phyloP scores from a whole-genome alignment of 2,797 vertebrate species.

The Aeoliscus strigatus region DNA sequence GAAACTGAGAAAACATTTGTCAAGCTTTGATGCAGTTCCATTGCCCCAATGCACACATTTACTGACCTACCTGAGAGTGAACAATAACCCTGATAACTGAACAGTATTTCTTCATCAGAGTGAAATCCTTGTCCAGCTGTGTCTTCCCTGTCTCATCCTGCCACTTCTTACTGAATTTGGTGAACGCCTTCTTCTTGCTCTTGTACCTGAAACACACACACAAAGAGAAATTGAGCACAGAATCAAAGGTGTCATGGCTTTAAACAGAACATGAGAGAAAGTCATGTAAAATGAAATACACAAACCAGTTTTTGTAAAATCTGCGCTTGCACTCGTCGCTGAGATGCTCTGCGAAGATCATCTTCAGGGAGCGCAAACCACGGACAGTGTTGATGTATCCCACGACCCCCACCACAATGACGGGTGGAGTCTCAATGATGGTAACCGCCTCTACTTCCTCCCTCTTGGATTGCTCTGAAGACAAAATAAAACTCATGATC shows the following conservation, averaged over 20 bases:
- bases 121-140: conserved; percentile 90
- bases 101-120: conserved; percentile 89
- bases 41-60: no score
- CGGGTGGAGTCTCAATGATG: conserved; percentile 86
- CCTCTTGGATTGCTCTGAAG: conserved; percentile 83
- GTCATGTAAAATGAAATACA: not conserved
- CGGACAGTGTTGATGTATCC: conserved; percentile 84
- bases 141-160: conserved; percentile 84
- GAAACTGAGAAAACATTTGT: no score
- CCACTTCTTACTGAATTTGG: conserved; percentile 91
- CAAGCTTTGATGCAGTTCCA: no score
- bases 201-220: conserved; percentile 77
- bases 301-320: conserved; percentile 93
- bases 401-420: conserved; percentile 87
- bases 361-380: conserved; percentile 86
- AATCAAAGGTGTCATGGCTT: no score
- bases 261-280: not conserved
- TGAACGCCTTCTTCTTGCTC: conserved; percentile 95
- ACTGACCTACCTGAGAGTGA: conserved; percentile 86
- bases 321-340: conserved; percentile 89
- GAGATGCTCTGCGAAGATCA: conserved; percentile 90
- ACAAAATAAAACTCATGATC: not conserved
- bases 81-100: conserved; percentile 86
- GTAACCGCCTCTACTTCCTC: conserved; percentile 92
- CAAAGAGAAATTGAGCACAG: not conserved